Base-by-base conservation (phyloP, 2,888 invertebrate species). In the Xanthorhoe designata region DNA sequence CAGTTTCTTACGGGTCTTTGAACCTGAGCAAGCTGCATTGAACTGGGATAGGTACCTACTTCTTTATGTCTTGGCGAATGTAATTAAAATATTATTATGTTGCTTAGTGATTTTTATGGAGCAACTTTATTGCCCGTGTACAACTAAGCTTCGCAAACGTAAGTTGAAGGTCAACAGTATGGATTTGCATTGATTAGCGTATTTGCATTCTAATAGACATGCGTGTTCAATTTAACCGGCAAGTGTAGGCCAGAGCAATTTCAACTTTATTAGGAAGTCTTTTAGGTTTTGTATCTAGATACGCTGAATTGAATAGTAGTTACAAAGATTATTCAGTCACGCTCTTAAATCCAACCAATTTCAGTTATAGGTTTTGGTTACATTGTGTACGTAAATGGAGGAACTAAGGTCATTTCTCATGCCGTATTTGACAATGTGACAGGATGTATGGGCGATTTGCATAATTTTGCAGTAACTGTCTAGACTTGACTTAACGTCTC, bases 131-230 rank as follows among this genome's bases (percentile, higher is more conserved):
- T 47, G 47, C 47, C 47, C 47, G 47, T 47, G 15, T 47, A 17
- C n/a, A 42, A 50, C 29, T n/a, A n/a, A 42, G 51, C 59, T 18
- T 49, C 29, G 24, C 18, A 38, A 61, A 56, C n/a, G 49, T 68
- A 73, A 77, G 73, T 78, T 81, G 79, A 82, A 83, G 82, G 82
- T 76, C 78, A 70, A 24, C 59, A 75, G 78, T 75, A 70, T 64
- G 72, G 66, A 80, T 79, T 80, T 74, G 75, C 77, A 78, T 79
- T 78, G 77, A 80, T 81, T 75, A 75, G 61, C 73, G 55, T 66
- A 80, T 83, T 82, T 76, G 77, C 77, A 80, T 81, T 74, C 66
- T 72, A 75, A 79, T 72, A 52, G 55, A 61, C 67, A 29, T 53
- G 65, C 69, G 61, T 62, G 71, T 63, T 70, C 47, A 58, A 55